Conservation (phyloP, 2,797 vertebrate species). For the Vipera latastei region DNA sequence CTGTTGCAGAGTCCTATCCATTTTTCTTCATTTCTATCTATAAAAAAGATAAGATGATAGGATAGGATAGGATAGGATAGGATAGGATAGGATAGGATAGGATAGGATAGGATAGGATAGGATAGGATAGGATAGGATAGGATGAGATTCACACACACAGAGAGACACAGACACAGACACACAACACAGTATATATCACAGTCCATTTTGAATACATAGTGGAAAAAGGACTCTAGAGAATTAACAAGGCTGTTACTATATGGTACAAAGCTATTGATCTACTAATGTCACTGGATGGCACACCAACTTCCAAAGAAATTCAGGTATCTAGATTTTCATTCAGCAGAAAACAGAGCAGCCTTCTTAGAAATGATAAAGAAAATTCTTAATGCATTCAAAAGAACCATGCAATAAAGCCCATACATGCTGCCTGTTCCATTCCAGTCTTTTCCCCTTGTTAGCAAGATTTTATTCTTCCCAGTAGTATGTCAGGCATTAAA, state of each 20-base stretch:
- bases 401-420: not conserved
- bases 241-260: not conserved
- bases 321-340: not conserved
- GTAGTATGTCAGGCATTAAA: not conserved
- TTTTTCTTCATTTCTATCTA: not conserved
- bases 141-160: too few relatives aligned
- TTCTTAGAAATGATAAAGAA: not conserved
- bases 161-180: too few relatives aligned
- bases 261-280: not conserved
- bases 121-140: too few relatives aligned
- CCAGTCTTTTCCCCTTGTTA: not conserved
- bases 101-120: rapidly evolving
- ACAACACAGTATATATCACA: not conserved
- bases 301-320: not conserved
- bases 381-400: not conserved
- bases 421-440: not conserved
- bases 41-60: not conserved
- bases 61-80: not conserved
- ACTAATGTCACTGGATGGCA: not conserved
- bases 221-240: not conserved
- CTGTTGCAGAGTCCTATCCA: not conserved
- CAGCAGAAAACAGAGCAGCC: not conserved
- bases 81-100: rapidly evolving
- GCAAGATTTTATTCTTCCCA: conserved; percentile 15
- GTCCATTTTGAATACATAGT: not conserved